A percentile compares a stretch with the other conserved stretches of the same genome.
phyloP scores from a whole-genome alignment of 2,888 invertebrate genomes.

The Drymonia ruficornis region DNA sequence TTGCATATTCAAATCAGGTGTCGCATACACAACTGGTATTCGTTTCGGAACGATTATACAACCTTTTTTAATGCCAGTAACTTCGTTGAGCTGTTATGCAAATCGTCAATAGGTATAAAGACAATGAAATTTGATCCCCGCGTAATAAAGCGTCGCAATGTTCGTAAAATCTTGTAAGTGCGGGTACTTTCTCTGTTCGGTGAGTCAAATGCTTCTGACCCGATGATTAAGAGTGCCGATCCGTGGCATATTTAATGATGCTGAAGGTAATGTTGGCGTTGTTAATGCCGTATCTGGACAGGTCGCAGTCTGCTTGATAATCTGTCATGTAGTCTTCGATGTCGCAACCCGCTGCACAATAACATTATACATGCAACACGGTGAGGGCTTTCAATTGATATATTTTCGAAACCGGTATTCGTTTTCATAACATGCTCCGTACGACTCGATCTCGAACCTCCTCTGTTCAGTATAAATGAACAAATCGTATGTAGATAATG shows the following conservation, averaged over 20 bases:
- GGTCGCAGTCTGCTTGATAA: constrained; percentile 39
- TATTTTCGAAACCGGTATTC: constrained; percentile 79
- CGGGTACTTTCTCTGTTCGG: constrained; percentile 40
- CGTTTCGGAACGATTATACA: constrained; percentile 46
- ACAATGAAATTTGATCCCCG: constrained; percentile 45
- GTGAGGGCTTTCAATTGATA: constrained; percentile 79
- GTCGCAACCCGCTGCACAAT: constrained; percentile 73
- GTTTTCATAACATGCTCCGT: constrained; percentile 75
- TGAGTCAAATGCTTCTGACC: constrained; percentile 24
- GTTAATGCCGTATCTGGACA: background rate
- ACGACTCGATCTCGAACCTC: constrained; percentile 50
- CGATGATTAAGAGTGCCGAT: constrained; percentile 19
- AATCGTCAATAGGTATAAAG: constrained; percentile 52
- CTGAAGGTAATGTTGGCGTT: constrained; percentile 16
- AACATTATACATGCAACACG: constrained; percentile 72
- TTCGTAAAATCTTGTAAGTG: constrained; percentile 23
- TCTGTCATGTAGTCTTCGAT: constrained; percentile 64
- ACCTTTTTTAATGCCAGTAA: constrained; percentile 45
- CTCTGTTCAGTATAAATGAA: constrained; percentile 41
- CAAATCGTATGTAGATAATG: constrained; percentile 19
- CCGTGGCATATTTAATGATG: constrained; percentile 13
- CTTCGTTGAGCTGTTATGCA: constrained; percentile 50
- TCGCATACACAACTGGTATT: constrained; percentile 37
- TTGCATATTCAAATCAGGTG: constrained; percentile 45
- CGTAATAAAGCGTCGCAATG: constrained; percentile 35